Conservation (phyloP, 2,888 invertebrate species). For the Eupithecia abbreviata region DNA sequence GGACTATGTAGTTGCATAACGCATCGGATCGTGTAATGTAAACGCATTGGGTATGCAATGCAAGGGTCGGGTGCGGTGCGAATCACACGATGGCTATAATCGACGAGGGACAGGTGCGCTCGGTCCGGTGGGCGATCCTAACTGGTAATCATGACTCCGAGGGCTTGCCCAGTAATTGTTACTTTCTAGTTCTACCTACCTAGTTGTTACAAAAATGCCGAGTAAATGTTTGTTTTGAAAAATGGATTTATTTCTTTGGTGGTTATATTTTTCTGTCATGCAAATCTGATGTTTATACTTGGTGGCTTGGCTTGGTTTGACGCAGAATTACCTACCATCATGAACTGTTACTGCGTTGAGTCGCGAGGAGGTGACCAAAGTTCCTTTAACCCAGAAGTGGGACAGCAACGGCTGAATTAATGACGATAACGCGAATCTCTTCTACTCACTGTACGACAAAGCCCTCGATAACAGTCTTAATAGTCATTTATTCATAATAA, state of each 20-base stretch:
- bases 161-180: conserved; percentile 1
- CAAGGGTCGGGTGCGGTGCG: conserved; percentile 13
- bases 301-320: too few relatives aligned
- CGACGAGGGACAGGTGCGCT: conserved; percentile 8
- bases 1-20: neutral
- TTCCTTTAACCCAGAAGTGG: neutral
- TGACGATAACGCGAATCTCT: neutral
- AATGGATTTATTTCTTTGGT: neutral
- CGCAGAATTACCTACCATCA: neutral
- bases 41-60: conserved; percentile 17
- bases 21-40: conserved; percentile 14
- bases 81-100: conserved; percentile 20
- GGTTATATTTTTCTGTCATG: neutral
- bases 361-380: neutral
- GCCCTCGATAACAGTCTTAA: too few relatives aligned
- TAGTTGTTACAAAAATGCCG: neutral
- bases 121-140: conserved; percentile 15
- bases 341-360: neutral
- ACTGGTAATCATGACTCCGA: neutral
- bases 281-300: neutral
- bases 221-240: conserved; percentile 7
- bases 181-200: neutral
- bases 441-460: too few relatives aligned
- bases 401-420: neutral
- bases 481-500: too few relatives aligned